Conservation (phyloP, 2,888 invertebrate species). For the Timema cristinae region DNA sequence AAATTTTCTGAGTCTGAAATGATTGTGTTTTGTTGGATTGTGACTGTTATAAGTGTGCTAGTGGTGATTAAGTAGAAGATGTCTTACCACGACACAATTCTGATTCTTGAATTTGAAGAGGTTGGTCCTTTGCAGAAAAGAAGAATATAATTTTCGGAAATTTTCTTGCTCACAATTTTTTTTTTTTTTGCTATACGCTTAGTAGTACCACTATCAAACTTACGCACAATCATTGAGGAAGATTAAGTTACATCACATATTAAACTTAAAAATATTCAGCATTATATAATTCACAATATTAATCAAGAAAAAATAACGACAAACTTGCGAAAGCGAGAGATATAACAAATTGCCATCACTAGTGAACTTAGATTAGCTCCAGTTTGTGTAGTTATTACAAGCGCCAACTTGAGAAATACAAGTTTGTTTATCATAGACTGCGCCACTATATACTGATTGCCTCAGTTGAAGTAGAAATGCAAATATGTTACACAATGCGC, state of each 20-base stretch:
- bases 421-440: too few species aligned
- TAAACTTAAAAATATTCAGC: neutral
- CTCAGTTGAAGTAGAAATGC: too few species aligned
- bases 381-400: too few species aligned
- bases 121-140: neutral
- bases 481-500: too few species aligned
- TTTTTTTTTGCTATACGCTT: neutral
- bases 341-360: too few species aligned
- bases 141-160: neutral
- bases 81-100: neutral
- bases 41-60: neutral
- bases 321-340: too few species aligned
- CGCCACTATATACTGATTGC: too few species aligned
- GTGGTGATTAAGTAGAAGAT: neutral
- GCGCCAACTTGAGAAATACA: too few species aligned
- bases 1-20: neutral
- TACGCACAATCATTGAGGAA: neutral
- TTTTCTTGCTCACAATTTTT: constrained; percentile 3
- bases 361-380: too few species aligned
- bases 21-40: neutral
- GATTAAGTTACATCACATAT: neutral
- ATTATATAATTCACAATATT: neutral
- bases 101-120: neutral
- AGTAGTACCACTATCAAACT: neutral
- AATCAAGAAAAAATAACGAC: too few species aligned